Evolutionary conservation across 2,113 vertebrate genomes (phyloP).

Genomic region (Sus scrofa): T2T-Sscrofa CM000822.6:59177501-59178000

Average conservation of each 20-base stretch:
- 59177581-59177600: background rate
- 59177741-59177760: background rate
- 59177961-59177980: background rate
- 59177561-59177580: slow-evolving; percentile 37
- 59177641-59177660: slow-evolving; percentile 17
- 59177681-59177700: background rate
- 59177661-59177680: background rate
- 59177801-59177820: background rate
- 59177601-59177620: background rate
- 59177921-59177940: background rate
- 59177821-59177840: background rate
- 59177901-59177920: background rate
- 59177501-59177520: slow-evolving; percentile 7
- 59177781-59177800: background rate
- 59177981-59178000: background rate
- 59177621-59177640: background rate
- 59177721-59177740: background rate
- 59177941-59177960: background rate
- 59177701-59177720: background rate
- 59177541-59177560: background rate
- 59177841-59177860: background rate
- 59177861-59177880: background rate
- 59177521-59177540: background rate
- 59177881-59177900: background rate
- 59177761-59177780: background rate